Conservation (phyloP, 1,140 invertebrate genomes). For the Macrosteles quadrilineatus region DNA sequence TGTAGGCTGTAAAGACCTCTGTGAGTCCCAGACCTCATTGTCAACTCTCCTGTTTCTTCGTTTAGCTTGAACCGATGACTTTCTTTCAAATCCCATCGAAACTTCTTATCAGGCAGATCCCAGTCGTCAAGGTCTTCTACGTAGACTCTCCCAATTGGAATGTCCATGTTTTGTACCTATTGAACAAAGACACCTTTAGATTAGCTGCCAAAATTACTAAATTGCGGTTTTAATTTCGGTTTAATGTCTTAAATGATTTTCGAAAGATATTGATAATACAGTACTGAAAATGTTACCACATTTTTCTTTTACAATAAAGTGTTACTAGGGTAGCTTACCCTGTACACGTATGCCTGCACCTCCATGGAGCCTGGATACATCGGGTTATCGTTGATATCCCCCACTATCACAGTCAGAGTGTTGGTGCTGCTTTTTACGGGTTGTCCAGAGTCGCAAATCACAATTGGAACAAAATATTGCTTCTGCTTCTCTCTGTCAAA, state of each 20-base stretch:
- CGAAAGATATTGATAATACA: too few species aligned
- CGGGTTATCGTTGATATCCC: constrained; percentile 95
- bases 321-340: too few species aligned
- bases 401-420: constrained; percentile 92
- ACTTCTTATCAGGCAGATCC: constrained; percentile 96
- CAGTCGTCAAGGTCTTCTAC: constrained; percentile 97
- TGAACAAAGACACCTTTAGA: too few species aligned
- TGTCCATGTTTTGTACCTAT: constrained; percentile 85
- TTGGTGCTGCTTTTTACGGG: constrained; percentile 92
- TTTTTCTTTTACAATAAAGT: too few species aligned
- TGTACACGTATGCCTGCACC: constrained; percentile 95
- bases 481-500: constrained; percentile 96
- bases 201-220: too few species aligned
- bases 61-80: constrained; percentile 84
- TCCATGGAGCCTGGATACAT: constrained; percentile 96
- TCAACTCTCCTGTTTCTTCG: constrained; percentile 92
- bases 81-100: constrained; percentile 85
- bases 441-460: constrained; percentile 87
- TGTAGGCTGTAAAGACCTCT: constrained; percentile 83
- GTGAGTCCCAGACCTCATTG: constrained; percentile 87
- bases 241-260: too few species aligned
- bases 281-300: too few species aligned
- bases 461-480: constrained; percentile 91
- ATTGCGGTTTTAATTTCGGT: too few species aligned
- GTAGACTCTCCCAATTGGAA: constrained; percentile 92